Percentiles rank a stretch among this genome's conserved stretches.
These are phyloP conservation scores for Lanistes nyassanus DNA, from an alignment of 1,140 invertebrate genomes.

Conservation along the genomic window DNA sequence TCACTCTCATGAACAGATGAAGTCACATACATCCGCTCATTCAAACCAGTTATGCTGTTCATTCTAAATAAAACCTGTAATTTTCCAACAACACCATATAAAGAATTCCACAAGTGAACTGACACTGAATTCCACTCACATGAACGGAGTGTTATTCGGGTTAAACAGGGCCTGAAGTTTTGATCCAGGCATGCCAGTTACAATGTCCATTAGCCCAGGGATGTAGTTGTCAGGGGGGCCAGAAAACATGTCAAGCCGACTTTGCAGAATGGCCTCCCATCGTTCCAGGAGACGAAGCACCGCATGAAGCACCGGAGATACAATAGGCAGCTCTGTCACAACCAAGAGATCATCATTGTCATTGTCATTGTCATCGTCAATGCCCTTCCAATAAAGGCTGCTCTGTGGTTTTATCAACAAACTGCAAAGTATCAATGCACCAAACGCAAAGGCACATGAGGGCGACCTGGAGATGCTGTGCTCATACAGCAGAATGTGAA, in stretches of 20 bases:
- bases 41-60: background rate
- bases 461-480: too few relatives aligned
- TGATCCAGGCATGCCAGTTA: constrained; percentile 82
- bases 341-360: constrained; percentile 21
- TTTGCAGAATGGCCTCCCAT: constrained; percentile 86
- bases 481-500: too few relatives aligned
- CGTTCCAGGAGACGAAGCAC: constrained; percentile 84
- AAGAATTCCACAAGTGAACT: background rate
- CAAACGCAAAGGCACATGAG: too few relatives aligned
- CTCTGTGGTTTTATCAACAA: too few relatives aligned
- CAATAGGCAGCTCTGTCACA: constrained; percentile 85
- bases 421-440: too few relatives aligned
- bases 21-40: background rate
- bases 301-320: constrained; percentile 92
- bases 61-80: background rate
- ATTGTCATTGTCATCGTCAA: too few relatives aligned
- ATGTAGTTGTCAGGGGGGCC: constrained; percentile 73
- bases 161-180: constrained; percentile 94
- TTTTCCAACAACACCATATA: background rate
- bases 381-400: too few relatives aligned
- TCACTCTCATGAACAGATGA: too few relatives aligned
- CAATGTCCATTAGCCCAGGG: constrained; percentile 68
- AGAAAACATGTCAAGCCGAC: constrained; percentile 79
- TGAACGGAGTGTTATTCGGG: constrained; percentile 94
- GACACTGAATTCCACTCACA: constrained; percentile 70